Percentiles rank a stretch among this genome's conserved stretches.
Conservation (phyloP, 2,113 vertebrate species). For the Morphnarchus princeps region DNA sequence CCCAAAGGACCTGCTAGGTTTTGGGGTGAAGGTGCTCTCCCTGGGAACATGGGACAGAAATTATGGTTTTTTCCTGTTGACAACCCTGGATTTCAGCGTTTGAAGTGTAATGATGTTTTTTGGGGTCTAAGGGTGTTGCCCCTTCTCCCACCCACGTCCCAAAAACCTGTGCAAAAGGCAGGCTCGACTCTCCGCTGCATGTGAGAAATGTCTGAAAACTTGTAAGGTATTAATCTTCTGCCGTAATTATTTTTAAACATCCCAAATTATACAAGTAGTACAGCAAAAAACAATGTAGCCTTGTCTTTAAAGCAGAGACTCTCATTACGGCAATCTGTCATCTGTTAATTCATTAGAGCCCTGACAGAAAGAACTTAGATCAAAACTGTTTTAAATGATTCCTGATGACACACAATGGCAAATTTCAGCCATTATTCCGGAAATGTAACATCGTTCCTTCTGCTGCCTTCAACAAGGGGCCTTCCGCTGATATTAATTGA, state of each 20-base stretch:
- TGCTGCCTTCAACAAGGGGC: neutral
- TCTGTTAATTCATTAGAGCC: conserved; percentile 37
- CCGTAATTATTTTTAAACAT: neutral
- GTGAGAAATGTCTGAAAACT: neutral
- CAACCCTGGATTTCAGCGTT: accelerated
- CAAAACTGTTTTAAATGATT: conserved; percentile 13
- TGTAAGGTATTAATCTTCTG: neutral
- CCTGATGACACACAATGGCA: conserved; percentile 29
- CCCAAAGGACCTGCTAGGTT: accelerated
- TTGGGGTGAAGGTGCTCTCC: accelerated
- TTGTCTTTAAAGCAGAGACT: neutral
- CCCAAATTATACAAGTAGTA: neutral
- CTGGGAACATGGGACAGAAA: accelerated
- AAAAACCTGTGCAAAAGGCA: accelerated
- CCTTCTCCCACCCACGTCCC: neutral
- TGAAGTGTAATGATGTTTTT: too few relatives aligned
- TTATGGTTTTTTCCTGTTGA: accelerated
- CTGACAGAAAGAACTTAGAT: conserved; percentile 23
- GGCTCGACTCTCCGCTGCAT: neutral
- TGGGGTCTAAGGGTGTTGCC: neutral
- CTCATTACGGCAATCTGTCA: conserved; percentile 23
- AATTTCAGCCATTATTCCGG: conserved; percentile 20
- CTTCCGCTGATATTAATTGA: conserved; percentile 1
- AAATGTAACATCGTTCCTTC: conserved; percentile 55
- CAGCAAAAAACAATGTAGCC: neutral